These are phyloP conservation scores for Acleris cristana DNA, from an alignment of 2,888 invertebrate species.

Conservation along the genomic window DNA sequence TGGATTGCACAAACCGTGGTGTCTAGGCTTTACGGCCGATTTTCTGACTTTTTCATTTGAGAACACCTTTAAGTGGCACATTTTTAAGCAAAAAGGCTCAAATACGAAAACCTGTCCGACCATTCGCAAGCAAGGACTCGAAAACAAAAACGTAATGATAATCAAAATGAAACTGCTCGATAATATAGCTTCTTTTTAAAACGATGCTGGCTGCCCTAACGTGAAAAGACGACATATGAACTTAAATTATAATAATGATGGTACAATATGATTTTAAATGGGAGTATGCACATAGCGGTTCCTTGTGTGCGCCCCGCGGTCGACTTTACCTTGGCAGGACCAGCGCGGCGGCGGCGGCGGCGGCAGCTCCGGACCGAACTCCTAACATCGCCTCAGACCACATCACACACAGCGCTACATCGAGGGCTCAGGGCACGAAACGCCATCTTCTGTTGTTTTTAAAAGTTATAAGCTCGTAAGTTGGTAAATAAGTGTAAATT, in stretches of 20 bases:
- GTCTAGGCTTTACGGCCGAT: too few species aligned
- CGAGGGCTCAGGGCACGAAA: conserved; percentile 78
- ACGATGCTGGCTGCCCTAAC: conserved; percentile 24
- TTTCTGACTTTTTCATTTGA: too few species aligned
- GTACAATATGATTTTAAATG: conserved; percentile 61
- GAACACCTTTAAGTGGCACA: too few species aligned
- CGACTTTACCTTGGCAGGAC: conserved; percentile 72
- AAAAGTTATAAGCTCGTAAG: conserved; percentile 77
- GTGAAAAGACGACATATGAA: conserved; percentile 41
- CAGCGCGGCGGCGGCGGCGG: conserved; percentile 47
- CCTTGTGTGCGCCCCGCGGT: conserved; percentile 71
- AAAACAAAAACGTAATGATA: conserved; percentile 24
- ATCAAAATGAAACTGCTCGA: conserved; percentile 16
- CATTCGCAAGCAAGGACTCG: conserved; percentile 43
- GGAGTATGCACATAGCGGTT: conserved; percentile 74
- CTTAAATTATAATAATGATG: conserved; percentile 56
- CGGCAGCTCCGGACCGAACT: conserved; percentile 54
- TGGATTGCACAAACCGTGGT: too few species aligned
- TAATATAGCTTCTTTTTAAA: conserved; percentile 17
- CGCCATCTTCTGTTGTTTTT: conserved; percentile 83
- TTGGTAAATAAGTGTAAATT: conserved; percentile 43
- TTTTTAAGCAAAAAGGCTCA: too few species aligned
- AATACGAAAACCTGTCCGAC: conserved; percentile 60
- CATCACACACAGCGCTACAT: conserved; percentile 80
- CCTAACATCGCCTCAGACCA: conserved; percentile 80